These are phyloP conservation scores for Nomada fucata DNA, from an alignment of 2,888 invertebrate genomes.

Conservation along the genomic window DNA sequence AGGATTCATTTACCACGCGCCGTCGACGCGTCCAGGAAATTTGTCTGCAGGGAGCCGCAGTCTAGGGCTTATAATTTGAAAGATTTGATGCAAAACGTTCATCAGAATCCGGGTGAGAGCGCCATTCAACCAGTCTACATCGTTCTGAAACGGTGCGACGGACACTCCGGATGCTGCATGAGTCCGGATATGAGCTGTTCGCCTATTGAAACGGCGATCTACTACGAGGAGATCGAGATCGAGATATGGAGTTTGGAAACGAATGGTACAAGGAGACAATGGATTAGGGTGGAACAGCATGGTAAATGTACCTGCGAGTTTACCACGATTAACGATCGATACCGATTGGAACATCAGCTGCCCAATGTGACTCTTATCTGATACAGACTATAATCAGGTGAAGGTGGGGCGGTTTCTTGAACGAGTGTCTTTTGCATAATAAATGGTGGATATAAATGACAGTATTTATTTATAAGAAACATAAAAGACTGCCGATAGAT, in stretches of 20 bases:
- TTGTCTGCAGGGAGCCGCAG: conserved; percentile 72
- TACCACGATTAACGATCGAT: conserved; percentile 45
- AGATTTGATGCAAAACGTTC: conserved; percentile 65
- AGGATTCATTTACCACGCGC: conserved; percentile 61
- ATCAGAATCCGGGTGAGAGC: conserved; percentile 58
- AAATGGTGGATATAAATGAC: not conserved
- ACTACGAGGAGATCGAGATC: conserved; percentile 73
- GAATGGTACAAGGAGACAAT: conserved; percentile 57
- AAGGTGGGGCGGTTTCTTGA: not conserved
- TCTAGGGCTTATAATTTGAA: conserved; percentile 73
- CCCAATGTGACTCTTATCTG: conserved; percentile 59
- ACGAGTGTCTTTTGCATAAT: not conserved
- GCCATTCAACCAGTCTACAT: conserved; percentile 70
- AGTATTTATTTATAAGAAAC: conserved; percentile 20
- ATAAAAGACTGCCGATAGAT: not conserved
- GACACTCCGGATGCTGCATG: conserved; percentile 79
- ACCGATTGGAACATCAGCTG: conserved; percentile 38
- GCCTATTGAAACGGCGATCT: conserved; percentile 61
- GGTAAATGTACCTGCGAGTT: conserved; percentile 73
- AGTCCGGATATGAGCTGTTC: conserved; percentile 69
- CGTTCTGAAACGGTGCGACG: conserved; percentile 77
- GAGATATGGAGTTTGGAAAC: conserved; percentile 64
- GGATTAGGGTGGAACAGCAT: conserved; percentile 77
- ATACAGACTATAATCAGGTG: not conserved
- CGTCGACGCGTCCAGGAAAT: conserved; percentile 52